These are phyloP conservation scores for Drosophila parabipectinata DNA, from an alignment of 1,140 invertebrate species.

Conservation along the genomic window DNA sequence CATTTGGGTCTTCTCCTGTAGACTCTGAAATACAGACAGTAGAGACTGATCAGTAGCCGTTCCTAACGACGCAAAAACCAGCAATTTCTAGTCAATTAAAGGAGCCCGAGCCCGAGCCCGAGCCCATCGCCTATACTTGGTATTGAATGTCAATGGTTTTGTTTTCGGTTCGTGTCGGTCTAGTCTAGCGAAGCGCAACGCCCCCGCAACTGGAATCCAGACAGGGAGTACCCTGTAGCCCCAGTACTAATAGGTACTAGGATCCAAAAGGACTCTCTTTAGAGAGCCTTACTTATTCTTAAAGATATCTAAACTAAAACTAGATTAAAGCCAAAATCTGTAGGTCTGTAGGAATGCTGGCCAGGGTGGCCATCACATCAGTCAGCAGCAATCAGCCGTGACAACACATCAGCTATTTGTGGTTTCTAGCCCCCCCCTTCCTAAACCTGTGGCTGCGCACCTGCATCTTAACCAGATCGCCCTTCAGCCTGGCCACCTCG, in stretches of 20 bases:
- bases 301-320: no score
- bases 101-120: slow-evolving; percentile 21
- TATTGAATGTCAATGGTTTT: slow-evolving; percentile 71
- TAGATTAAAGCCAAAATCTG: no score
- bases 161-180: slow-evolving; percentile 46
- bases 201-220: slow-evolving; percentile 12
- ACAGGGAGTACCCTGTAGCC: no score
- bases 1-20: slow-evolving; percentile 86
- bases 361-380: neutral
- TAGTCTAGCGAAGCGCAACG: slow-evolving; percentile 54
- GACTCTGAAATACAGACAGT: slow-evolving; percentile 56
- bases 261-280: no score
- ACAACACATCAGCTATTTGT: slow-evolving; percentile 43
- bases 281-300: no score
- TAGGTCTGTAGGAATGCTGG: no score
- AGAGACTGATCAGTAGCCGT: slow-evolving; percentile 15
- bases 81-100: slow-evolving; percentile 52
- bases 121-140: slow-evolving; percentile 49
- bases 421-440: slow-evolving; percentile 10
- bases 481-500: slow-evolving; percentile 84
- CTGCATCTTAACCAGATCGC: slow-evolving; percentile 85
- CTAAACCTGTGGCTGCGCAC: slow-evolving; percentile 26
- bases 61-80: slow-evolving; percentile 31
- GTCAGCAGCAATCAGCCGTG: slow-evolving; percentile 45
- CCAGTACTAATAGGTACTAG: no score